Conservation (phyloP, 2,113 vertebrate genomes). For the Morone saxatilis region DNA sequence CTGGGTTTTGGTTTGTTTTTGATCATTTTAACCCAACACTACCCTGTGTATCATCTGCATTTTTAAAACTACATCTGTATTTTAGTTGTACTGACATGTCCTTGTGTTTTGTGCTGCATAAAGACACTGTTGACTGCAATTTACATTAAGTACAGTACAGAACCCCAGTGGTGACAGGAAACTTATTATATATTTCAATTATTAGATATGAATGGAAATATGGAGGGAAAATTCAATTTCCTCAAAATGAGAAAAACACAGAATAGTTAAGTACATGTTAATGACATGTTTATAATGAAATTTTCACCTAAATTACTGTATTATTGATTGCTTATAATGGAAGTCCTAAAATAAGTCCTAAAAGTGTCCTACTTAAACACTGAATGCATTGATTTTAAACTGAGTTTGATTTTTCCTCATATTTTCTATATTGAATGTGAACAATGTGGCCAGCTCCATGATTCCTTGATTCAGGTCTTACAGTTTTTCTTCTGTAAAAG, state of each 20-base stretch:
- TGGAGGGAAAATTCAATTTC: background rate
- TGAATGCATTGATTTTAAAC: background rate
- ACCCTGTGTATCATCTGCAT: too few relatives aligned
- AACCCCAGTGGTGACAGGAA: too few relatives aligned
- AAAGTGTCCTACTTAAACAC: background rate
- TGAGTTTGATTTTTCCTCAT: background rate
- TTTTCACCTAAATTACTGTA: background rate
- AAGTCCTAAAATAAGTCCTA: background rate
- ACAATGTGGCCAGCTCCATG: background rate
- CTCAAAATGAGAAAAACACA: too few relatives aligned
- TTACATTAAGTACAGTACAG: too few relatives aligned
- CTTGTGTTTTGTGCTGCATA: too few relatives aligned
- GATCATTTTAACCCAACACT: too few relatives aligned
- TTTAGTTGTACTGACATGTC: too few relatives aligned
- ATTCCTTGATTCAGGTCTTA: background rate
- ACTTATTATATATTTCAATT: too few relatives aligned
- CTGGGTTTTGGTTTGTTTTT: too few relatives aligned
- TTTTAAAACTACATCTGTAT: too few relatives aligned
- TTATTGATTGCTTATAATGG: background rate
- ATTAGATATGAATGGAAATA: background rate
- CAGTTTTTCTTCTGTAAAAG: background rate
- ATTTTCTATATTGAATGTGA: background rate
- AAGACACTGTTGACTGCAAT: background rate
- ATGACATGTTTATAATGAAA: background rate
- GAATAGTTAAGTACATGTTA: too few relatives aligned